Evolutionary conservation across 2,113 vertebrate genomes (phyloP).

Genomic region (Eulacestoma nigropectus): DNA sequence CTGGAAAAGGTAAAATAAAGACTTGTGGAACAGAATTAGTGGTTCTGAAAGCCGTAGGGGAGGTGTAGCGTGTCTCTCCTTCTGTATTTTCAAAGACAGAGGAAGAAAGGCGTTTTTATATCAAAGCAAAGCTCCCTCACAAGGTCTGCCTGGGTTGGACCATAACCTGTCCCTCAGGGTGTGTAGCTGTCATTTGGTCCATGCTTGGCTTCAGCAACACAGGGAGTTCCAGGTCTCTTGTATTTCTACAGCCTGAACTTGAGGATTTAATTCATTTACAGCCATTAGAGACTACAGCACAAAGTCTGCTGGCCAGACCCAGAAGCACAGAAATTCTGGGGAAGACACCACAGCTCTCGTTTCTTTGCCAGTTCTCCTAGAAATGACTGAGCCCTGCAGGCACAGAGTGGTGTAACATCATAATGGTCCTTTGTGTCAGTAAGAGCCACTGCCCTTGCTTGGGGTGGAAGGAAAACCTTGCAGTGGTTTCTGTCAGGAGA

Average conservation of each 20-base stretch:
- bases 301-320: neutral
- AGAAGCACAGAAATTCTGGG: neutral
- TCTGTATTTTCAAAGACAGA: accelerated
- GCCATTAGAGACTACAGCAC: accelerated
- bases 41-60: neutral
- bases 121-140: neutral
- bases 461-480: neutral
- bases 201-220: neutral
- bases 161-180: neutral
- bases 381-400: neutral
- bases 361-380: neutral
- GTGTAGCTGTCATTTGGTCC: accelerated
- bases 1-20: neutral
- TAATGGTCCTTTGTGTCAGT: neutral
- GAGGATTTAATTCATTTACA: neutral
- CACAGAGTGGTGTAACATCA: neutral
- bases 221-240: neutral
- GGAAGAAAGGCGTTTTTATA: neutral
- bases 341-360: neutral
- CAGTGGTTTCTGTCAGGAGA: neutral
- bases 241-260: neutral
- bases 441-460: accelerated
- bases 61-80: neutral
- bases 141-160: neutral
- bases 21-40: neutral